Evolutionary conservation across 1,140 invertebrate genomes (phyloP), one percentile per base, ranked within the genome.

Genomic region (Papilio polytes): DNA sequence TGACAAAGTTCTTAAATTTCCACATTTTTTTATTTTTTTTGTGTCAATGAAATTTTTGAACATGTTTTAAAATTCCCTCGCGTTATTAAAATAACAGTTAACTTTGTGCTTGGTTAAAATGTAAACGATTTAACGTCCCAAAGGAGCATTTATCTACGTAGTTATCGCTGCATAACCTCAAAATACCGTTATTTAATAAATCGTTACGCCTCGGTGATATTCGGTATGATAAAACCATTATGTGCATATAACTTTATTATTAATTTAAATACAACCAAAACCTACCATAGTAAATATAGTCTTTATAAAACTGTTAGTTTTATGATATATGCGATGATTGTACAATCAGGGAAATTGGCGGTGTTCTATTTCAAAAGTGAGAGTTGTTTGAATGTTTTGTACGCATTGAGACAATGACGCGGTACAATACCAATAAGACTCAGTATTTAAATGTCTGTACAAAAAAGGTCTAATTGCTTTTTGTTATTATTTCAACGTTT

Each of bases 41-140:
- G 3, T 0, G 22, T 63, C 12, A 13, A 31, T 12, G 10, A 2
- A 26, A 26, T 26, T 22, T 4, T 63, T 7, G 8, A 22, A 20
- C 6, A 8, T 51, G 76, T 78, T 78, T 78, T 20, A 78, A 78
- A 78, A 48, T 48, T 78, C 76, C 56, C 76, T 12, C 36, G 13
- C 20, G 76, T 63, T 78, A 78, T 78, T 78, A 63, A 74, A 78
- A 63, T 78, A 15, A 36, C 36, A 41, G 76, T 63, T 44, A 26
- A n/a, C 74, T 51, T 8, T 56, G 51, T 46, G 12, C 31, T 59
- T 63, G 56, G 74, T 56, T 53, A 41, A 74, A 48, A 74, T 22
- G 59, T 78, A 78, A 78, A 78, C 76, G 76, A 78, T 78, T 78
- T 66, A 63, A 53, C 36, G 41, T 63, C 76, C 56, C 76, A 22